Evolutionary conservation across 2,113 vertebrate genomes (phyloP), one percentile per base, ranked within the genome.

Genomic region (Galemys pyrenaicus): DNA sequence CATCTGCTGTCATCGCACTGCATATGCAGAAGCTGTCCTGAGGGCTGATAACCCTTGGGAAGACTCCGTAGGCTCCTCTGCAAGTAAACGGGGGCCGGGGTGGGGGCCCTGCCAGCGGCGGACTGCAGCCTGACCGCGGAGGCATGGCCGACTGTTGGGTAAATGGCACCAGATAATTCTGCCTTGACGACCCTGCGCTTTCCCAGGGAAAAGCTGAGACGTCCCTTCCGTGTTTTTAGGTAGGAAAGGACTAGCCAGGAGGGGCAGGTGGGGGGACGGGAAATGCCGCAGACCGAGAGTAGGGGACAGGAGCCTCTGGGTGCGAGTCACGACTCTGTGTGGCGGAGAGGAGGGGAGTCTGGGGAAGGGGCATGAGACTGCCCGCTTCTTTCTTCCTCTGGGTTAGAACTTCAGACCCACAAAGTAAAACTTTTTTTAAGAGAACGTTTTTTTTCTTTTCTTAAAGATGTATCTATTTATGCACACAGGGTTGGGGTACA

Each of bases 11-110:
- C 94, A 92, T 93, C 74, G 0, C 84, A 39, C 62, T 83, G 82
- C 64, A 26, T 78, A 92, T 93, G 96, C 94, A 94, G 89, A 85
- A 62, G 92, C 86, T 65, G 87, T 79, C 91, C 89, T 91, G 82
- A 44, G 70, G 89, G 79, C 41, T 67, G 93, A 62, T 78, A 51
- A 58, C 58, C 93, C 88, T 95, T 96, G 87, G 78, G 56, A 92
- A 84, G 90, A 68, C 67, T 82, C 12, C 70, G 60, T 6, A 92
- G 73, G 64, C 78, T 65, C 56, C 77, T 95, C 65, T 54, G 2
- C 17, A 73, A n/a, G 74, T 46, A 85, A 75, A 67, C 82, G 44
- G 5, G 15, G 62, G 39, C 44, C 68, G 24, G 15, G 39, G 44
- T 20, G 41, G 37, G 32, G 12, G 37, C 2, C 9, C 13, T 16